phyloP scores from a whole-genome alignment of 64 coral and sea anemone genomes.

The Montipora sp. region DNA sequence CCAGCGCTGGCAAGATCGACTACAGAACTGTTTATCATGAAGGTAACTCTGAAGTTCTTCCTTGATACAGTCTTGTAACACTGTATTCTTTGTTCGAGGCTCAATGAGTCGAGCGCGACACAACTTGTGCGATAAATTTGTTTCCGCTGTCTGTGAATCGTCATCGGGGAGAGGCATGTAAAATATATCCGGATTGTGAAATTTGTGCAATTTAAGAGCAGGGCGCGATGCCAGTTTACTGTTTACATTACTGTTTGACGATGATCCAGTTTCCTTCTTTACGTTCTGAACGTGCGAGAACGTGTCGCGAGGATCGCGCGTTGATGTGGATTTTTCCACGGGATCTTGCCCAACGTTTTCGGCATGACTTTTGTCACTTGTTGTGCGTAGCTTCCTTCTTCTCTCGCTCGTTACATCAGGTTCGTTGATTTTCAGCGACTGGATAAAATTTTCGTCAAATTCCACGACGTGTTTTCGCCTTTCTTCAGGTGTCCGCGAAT shows the following conservation, averaged over 20 bases:
- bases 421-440: conserved; percentile 7
- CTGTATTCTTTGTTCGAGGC: conserved; percentile 29
- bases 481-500: background rate
- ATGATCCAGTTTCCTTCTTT: background rate
- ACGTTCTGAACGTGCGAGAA: conserved; percentile 18
- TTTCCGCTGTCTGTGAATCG: conserved; percentile 12
- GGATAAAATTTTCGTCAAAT: conserved; percentile 32
- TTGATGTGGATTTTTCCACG: background rate
- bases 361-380: background rate
- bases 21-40: conserved; percentile 63
- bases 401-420: background rate
- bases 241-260: background rate
- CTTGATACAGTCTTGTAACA: conserved; percentile 41
- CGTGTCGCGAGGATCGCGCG: conserved; percentile 17
- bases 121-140: conserved; percentile 28
- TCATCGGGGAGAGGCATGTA: conserved; percentile 73
- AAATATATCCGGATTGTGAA: conserved; percentile 65
- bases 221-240: background rate
- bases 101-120: conserved; percentile 38
- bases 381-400: background rate
- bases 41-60: conserved; percentile 55
- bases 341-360: background rate
- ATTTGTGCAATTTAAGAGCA: conserved; percentile 39
- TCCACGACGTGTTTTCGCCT: conserved; percentile 19
- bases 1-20: conserved; percentile 82